Percentiles rank a stretch among this genome's conserved stretches.
These are phyloP conservation scores for Nyctalus aviator DNA, from an alignment of 2,797 vertebrate genomes.

Conservation along the genomic window DNA sequence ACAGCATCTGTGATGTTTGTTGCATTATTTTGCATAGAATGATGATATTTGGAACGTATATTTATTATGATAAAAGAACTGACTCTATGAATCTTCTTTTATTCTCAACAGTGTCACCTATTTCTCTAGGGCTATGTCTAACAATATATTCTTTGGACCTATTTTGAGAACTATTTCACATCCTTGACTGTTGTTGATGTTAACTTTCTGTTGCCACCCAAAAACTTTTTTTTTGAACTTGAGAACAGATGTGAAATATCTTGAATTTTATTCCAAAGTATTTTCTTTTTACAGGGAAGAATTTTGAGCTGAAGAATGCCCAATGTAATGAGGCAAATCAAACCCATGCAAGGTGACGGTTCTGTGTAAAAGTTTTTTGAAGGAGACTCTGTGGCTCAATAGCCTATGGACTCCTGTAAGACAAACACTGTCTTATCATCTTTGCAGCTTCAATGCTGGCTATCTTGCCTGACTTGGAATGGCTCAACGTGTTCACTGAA, in stretches of 20 bases:
- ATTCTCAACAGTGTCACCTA: background rate
- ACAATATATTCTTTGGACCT: background rate
- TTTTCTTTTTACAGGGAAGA: conserved; percentile 1
- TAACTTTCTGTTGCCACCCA: background rate
- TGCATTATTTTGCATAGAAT: background rate
- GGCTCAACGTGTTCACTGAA: background rate
- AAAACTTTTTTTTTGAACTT: background rate
- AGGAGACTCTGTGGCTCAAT: background rate
- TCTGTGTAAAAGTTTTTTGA: background rate
- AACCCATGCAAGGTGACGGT: background rate
- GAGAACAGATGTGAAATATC: background rate
- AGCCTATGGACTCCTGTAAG: background rate
- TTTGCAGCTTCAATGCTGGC: background rate
- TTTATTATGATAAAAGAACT: background rate
- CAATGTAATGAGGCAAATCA: background rate
- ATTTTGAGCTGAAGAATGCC: background rate
- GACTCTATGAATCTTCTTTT: background rate
- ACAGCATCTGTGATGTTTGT: background rate
- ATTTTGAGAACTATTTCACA: background rate
- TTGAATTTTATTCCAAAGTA: background rate
- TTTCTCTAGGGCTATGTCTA: background rate
- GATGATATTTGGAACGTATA: background rate
- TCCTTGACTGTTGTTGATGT: background rate
- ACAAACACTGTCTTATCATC: background rate
- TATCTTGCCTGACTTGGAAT: background rate